These are phyloP conservation scores for Volucella bombylans DNA, from an alignment of 2,888 invertebrate genomes.

Conservation along the genomic window DNA sequence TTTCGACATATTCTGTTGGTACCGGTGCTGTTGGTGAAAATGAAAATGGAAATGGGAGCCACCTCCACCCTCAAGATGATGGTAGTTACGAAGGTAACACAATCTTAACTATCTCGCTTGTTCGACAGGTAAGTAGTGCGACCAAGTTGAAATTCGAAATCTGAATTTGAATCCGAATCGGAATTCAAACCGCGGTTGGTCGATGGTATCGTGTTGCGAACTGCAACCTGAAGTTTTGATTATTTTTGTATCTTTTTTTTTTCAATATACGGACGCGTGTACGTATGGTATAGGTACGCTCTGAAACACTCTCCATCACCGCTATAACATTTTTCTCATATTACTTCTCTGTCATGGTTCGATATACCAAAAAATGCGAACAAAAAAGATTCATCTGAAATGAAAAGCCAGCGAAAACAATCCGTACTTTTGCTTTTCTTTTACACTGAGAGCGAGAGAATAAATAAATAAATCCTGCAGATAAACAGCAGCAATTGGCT, in stretches of 20 bases:
- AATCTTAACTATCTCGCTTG: slow-evolving; percentile 4
- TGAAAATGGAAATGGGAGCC: background rate
- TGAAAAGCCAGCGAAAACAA: too few species aligned
- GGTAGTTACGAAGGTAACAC: slow-evolving; percentile 10
- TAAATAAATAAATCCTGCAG: slow-evolving; percentile 57
- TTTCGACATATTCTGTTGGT: slow-evolving; percentile 7
- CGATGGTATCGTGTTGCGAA: slow-evolving; percentile 47
- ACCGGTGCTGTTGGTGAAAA: slow-evolving; percentile 23
- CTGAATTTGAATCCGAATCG: slow-evolving; percentile 28
- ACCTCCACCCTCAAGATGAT: background rate
- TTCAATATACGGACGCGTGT: slow-evolving; percentile 22
- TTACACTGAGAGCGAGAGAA: background rate
- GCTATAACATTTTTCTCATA: slow-evolving; percentile 1
- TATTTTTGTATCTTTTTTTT: slow-evolving; percentile 20
- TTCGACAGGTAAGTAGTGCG: slow-evolving; percentile 1
- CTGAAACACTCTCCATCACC: background rate
- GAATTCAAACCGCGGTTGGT: slow-evolving; percentile 38
- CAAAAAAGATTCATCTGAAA: background rate
- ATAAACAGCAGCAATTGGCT: slow-evolving; percentile 65
- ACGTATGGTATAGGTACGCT: background rate
- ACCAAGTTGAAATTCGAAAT: slow-evolving; percentile 29
- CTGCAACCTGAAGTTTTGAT: slow-evolving; percentile 29
- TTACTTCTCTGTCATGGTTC: slow-evolving; percentile 32
- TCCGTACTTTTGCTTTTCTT: slow-evolving; percentile 10
- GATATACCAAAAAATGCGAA: slow-evolving; percentile 5